Percentiles rank a stretch among this genome's conserved stretches.
Conservation (phyloP, 2,113 vertebrate species). For the Myrmophylax atrothorax region DNA sequence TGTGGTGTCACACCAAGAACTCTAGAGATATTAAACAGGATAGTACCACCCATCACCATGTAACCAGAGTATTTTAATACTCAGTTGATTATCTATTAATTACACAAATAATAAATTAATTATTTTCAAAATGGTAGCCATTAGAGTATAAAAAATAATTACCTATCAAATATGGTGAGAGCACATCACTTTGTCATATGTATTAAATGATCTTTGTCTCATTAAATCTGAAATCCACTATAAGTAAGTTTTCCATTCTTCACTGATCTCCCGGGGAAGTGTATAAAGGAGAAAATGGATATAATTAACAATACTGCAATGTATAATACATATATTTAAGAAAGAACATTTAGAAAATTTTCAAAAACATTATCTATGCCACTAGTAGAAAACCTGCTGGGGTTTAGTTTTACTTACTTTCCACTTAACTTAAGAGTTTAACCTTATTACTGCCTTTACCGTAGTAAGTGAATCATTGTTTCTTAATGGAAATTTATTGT, state of each 20-base stretch:
- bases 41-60: neutral
- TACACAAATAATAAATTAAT: slow-evolving; percentile 55
- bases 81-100: slow-evolving; percentile 18
- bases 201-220: slow-evolving; percentile 56
- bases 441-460: slow-evolving; percentile 42
- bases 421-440: slow-evolving; percentile 56
- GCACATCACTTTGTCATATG: slow-evolving; percentile 28
- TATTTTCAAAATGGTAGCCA: slow-evolving; percentile 47
- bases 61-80: slow-evolving; percentile 11
- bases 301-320: slow-evolving; percentile 60
- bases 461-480: slow-evolving; percentile 35
- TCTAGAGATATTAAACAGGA: neutral
- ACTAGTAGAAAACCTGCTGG: slow-evolving; percentile 52
- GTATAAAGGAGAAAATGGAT: slow-evolving; percentile 61
- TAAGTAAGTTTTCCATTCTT: slow-evolving; percentile 60
- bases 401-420: slow-evolving; percentile 61
- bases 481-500: slow-evolving; percentile 49
- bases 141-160: slow-evolving; percentile 62
- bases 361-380: slow-evolving; percentile 56
- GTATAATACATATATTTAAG: slow-evolving; percentile 60
- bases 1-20: neutral
- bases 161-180: slow-evolving; percentile 23
- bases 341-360: slow-evolving; percentile 56
- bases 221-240: slow-evolving; percentile 63
- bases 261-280: slow-evolving; percentile 56